Evolutionary conservation across 2,113 vertebrate genomes (phyloP), one percentile per base, ranked within the genome.

Genomic region (Menidia beryllina): DNA sequence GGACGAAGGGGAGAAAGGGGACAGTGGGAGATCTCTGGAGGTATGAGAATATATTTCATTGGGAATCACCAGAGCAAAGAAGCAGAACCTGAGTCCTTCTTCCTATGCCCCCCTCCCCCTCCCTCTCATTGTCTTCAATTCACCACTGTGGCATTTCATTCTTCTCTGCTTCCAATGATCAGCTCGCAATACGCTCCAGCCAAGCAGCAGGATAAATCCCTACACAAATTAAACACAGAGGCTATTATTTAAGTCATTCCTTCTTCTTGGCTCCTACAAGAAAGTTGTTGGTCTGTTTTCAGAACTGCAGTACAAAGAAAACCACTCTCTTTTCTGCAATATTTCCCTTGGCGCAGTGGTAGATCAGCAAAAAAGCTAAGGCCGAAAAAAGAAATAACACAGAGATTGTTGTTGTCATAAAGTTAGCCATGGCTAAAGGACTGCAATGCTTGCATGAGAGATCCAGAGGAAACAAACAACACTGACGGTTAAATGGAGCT

Each of bases 1-100:
- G 80, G 53, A 69, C 47, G 67, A 74, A 60, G 43, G 64, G 66
- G 69, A 77, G 68, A 77, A 75, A 56, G 56, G 69, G 79, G 81
- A 86, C 82, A 75, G 75, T 75, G 68, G 76, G 72, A 72, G 83
- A 83, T 89, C 86, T 86, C 83, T 76, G 59, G 82, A 85, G 86
- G 72, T 57, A 74, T 73, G 79, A 77, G 80, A 89, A 89, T 92
- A 86, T 84, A 89, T 92, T 90, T 88, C 82, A 84, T 74, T 19
- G 47, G 82, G 77, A 86, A 81, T 86, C 84, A 86, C 65, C 20
- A 47, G 71, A 69, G 84, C 86, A 77, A 75, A 76, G 74, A 85
- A 75, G 81, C 74, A 69, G 76, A 86, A 83, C 75, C 48, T 61
- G 26, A 72, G 43, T 23, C 71, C 70, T 49, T 79, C 66, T 51